These are phyloP conservation scores for Anthophora plumipes DNA, from an alignment of 2,888 invertebrate genomes.

Conservation along the genomic window DNA sequence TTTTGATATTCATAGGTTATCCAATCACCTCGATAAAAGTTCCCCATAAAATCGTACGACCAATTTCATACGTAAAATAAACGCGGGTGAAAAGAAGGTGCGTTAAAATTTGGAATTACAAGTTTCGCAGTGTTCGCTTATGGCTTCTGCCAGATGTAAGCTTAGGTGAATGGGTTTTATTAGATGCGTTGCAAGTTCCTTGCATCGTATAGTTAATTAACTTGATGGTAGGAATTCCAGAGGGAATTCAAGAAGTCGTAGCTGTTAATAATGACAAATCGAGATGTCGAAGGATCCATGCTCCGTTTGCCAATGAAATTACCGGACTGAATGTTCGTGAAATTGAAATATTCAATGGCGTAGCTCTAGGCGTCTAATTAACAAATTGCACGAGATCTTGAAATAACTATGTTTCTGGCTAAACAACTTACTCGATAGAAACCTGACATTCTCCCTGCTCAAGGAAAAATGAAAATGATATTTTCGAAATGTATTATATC, in stretches of 20 bases:
- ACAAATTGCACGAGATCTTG: too few relatives aligned
- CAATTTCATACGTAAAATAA: background rate
- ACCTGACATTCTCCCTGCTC: too few relatives aligned
- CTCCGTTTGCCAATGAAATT: background rate
- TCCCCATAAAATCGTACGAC: background rate
- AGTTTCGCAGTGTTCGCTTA: too few relatives aligned
- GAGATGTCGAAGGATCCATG: background rate
- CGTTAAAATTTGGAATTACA: background rate
- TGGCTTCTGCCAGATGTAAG: background rate
- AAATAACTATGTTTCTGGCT: too few relatives aligned
- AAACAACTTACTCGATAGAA: too few relatives aligned
- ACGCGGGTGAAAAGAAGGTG: background rate
- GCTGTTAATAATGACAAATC: constrained; percentile 8
- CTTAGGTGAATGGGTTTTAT: background rate
- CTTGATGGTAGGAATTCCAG: background rate
- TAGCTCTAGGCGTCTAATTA: too few relatives aligned
- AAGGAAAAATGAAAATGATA: too few relatives aligned
- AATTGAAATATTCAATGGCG: too few relatives aligned
- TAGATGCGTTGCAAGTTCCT: background rate
- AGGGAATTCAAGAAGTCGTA: constrained; percentile 4
- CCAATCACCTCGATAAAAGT: background rate
- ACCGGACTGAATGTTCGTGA: background rate
- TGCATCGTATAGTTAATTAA: constrained; percentile 18
- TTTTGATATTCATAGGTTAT: background rate
- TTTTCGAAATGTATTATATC: too few relatives aligned